phyloP scores from a whole-genome alignment of 2,888 invertebrate species.

The Caenorhabditis zanzibari region DNA sequence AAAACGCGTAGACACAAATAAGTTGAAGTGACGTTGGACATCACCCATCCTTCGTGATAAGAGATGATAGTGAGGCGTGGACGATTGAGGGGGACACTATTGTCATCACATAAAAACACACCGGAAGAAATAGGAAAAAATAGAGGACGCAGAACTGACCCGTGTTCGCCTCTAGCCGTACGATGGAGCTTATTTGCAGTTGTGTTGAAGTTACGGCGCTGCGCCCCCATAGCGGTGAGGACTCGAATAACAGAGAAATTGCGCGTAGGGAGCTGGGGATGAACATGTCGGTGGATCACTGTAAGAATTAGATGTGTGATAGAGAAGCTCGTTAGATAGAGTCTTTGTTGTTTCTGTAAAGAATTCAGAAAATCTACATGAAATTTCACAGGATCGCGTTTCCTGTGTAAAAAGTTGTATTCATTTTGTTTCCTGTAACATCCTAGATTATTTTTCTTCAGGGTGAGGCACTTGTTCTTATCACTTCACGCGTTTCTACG shows the following conservation, averaged over 20 bases:
- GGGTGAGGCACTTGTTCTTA: neutral
- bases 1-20: conserved; percentile 28
- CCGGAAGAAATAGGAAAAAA: conserved; percentile 10
- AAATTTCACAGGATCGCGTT: too few relatives aligned
- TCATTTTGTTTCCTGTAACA: neutral
- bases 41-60: conserved; percentile 11
- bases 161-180: conserved; percentile 57
- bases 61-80: conserved; percentile 12
- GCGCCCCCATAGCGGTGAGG: conserved; percentile 22
- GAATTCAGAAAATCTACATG: too few relatives aligned
- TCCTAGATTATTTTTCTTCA: neutral
- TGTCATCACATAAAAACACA: conserved; percentile 28
- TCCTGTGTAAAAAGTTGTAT: too few relatives aligned
- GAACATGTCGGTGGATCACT: conserved; percentile 18
- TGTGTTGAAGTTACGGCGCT: conserved; percentile 39
- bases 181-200: conserved; percentile 67
- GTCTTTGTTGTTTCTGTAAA: too few relatives aligned
- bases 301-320: conserved; percentile 21
- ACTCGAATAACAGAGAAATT: conserved; percentile 21
- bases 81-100: conserved; percentile 17
- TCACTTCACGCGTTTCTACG: conserved; percentile 8
- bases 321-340: too few relatives aligned
- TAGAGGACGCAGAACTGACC: conserved; percentile 54
- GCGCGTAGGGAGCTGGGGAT: conserved; percentile 22
- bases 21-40: conserved; percentile 26